Conservation (phyloP, 1,140 invertebrate genomes). For the Drosophila aff. region DNA sequence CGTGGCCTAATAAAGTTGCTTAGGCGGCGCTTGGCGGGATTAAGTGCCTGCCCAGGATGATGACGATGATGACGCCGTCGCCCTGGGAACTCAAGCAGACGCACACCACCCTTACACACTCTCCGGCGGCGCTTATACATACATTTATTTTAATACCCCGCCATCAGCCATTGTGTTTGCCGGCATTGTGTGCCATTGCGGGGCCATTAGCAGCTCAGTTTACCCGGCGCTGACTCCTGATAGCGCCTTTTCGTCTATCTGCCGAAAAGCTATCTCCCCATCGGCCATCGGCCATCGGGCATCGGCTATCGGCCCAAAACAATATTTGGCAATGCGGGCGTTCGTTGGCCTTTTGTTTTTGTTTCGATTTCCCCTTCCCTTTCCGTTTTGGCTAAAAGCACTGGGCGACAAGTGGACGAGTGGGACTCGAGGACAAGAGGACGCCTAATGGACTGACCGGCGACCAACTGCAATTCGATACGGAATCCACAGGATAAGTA, state of each 20-base stretch:
- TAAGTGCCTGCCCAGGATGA: constrained; percentile 39
- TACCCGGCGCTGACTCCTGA: constrained; percentile 54
- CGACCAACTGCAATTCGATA: constrained; percentile 72
- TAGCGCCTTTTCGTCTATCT: constrained; percentile 43
- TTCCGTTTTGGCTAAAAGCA: constrained; percentile 61
- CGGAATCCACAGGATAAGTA: constrained; percentile 12
- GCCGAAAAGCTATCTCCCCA: constrained; percentile 47
- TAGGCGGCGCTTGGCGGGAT: constrained; percentile 57
- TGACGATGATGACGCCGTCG: constrained; percentile 29
- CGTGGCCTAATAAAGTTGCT: constrained; percentile 81
- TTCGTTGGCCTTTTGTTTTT: constrained; percentile 39
- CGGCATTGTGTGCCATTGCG: constrained; percentile 41
- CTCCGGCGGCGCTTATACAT: constrained; percentile 14
- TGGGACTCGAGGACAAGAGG: constrained; percentile 59
- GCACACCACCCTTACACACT: not conserved
- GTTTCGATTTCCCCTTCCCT: constrained; percentile 13
- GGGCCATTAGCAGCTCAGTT: constrained; percentile 79
- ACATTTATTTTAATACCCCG: constrained; percentile 55
- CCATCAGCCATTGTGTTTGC: constrained; percentile 50
- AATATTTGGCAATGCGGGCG: constrained; percentile 69
- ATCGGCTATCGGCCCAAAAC: constrained; percentile 47
- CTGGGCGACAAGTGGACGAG: constrained; percentile 60
- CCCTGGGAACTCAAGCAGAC: constrained; percentile 27
- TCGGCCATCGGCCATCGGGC: constrained; percentile 17
- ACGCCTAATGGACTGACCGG: constrained; percentile 76